Evolutionary conservation across 2,113 vertebrate species (phyloP), one percentile per base, ranked within the genome.

Genomic region (Micronisus gabar): DNA sequence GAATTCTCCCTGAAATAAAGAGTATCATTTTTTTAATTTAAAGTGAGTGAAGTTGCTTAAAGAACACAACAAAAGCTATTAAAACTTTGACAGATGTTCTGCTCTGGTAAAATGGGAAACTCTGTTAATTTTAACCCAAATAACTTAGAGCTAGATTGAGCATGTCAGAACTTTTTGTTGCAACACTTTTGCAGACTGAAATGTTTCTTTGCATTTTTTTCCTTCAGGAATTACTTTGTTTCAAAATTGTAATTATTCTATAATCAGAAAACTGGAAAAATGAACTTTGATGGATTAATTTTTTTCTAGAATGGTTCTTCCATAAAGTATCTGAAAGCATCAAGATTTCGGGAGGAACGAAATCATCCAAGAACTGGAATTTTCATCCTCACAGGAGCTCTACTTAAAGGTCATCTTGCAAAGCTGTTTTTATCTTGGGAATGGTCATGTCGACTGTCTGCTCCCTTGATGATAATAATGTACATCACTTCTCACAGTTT

Each of bases 51-150:
- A 53, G 21, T 70, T 90, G 21, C 48, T 83, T 86, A 53, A 90
- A 83, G 76, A 90, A 71, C 40, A 90, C 9, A 72, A 32, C 29
- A 78, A 86, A 81, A 88, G 80, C 73, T 68, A 55, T 85, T 93
- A 93, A 92, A 92, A 88, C 30, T 74, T 81, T 92, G 88, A 93
- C 65, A 95, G 84, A 52, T 71, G 17, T 91, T 95, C 83, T 67
- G 11, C 58, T 91, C 52, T 83, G 27, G 21, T 75, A 36, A 81
- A 88, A 84, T 40, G 55, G 73, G 26, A 68, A 79, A 55, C 36
- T 81, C 25, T 1, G 20, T 78, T 80, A 95, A 92, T 79, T 93
- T 95, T 65, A 78, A 81, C 55, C 22, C 72, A 61, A 55, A 74
- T 68, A 75, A 70, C 48, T 81, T 0, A 72, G 71, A 87, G 45